Percentiles rank a stretch among this genome's conserved stretches.
Evolutionary conservation across 2,888 invertebrate species (phyloP).

Genomic region (Drosophila merina): DNA sequence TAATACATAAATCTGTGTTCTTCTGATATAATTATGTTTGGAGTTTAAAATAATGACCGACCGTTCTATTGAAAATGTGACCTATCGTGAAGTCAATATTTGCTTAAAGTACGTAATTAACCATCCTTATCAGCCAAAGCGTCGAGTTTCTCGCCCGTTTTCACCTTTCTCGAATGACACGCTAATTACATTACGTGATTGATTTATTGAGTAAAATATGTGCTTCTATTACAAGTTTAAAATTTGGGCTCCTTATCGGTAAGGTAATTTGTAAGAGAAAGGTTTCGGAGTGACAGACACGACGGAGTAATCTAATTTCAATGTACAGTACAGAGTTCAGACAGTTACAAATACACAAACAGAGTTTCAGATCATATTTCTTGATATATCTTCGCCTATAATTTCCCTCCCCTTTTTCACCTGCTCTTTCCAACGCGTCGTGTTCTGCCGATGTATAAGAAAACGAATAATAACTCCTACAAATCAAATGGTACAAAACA

Average conservation of each 20-base stretch:
- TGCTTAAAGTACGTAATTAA: constrained; percentile 30
- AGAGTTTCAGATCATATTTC: constrained; percentile 22
- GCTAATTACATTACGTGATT: constrained; percentile 31
- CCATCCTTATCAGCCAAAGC: constrained; percentile 9
- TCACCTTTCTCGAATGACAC: constrained; percentile 37
- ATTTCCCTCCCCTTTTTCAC: not conserved
- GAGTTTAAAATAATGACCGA: constrained; percentile 53
- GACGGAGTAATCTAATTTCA: constrained; percentile 18
- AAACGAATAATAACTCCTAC: constrained; percentile 30
- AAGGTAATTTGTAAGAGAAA: constrained; percentile 17
- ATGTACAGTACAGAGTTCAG: constrained; percentile 25
- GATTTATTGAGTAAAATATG: constrained; percentile 52
- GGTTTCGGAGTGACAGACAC: constrained; percentile 25
- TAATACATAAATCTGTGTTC: constrained; percentile 64
- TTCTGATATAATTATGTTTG: constrained; percentile 33
- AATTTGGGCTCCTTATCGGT: constrained; percentile 18
- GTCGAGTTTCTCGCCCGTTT: constrained; percentile 10
- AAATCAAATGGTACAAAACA: constrained; percentile 46
- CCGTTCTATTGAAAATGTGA: constrained; percentile 36
- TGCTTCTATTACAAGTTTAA: constrained; percentile 24
- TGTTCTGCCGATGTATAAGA: constrained; percentile 4
- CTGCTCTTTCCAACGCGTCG: not conserved
- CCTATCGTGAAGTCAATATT: constrained; percentile 6
- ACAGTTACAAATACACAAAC: constrained; percentile 37
- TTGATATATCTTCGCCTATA: constrained; percentile 8